Conservation (phyloP, 2,888 invertebrate genomes). For the Phymatocera aterrima region DNA sequence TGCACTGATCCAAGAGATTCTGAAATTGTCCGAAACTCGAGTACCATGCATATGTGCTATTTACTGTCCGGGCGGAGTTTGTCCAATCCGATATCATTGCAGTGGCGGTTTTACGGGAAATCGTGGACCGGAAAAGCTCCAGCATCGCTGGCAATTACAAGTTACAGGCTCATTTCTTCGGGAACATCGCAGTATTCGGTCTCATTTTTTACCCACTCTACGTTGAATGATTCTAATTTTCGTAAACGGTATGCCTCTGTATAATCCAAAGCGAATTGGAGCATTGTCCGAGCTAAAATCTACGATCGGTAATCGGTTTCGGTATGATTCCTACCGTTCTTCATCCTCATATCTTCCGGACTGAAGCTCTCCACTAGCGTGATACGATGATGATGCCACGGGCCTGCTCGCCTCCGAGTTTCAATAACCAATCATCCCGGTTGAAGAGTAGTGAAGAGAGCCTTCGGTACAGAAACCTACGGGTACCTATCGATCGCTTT, state of each 20-base stretch:
- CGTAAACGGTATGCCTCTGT: background rate
- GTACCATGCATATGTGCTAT: background rate
- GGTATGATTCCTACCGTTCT: background rate
- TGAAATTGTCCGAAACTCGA: background rate
- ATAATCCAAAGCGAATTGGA: background rate
- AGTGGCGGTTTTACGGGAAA: background rate
- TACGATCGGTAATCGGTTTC: background rate
- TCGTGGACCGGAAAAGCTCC: background rate
- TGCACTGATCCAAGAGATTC: background rate
- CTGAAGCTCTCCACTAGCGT: slow-evolving; percentile 20
- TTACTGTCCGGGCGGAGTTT: too few relatives aligned
- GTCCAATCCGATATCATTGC: background rate
- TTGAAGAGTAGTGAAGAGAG: slow-evolving; percentile 18
- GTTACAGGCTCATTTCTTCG: background rate
- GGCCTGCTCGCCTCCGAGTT: slow-evolving; percentile 21
- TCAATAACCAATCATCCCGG: slow-evolving; percentile 45
- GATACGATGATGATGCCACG: slow-evolving; percentile 25
- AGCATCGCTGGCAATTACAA: background rate
- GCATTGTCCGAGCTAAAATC: slow-evolving; percentile 7
- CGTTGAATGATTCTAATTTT: background rate
- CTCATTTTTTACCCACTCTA: background rate
- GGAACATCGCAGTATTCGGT: background rate
- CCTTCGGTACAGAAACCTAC: slow-evolving; percentile 34
- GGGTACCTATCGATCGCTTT: slow-evolving; percentile 43
- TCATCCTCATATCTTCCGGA: background rate